phyloP scores from a whole-genome alignment of 1,140 invertebrate species.

The Plodia interpunctella region DNA sequence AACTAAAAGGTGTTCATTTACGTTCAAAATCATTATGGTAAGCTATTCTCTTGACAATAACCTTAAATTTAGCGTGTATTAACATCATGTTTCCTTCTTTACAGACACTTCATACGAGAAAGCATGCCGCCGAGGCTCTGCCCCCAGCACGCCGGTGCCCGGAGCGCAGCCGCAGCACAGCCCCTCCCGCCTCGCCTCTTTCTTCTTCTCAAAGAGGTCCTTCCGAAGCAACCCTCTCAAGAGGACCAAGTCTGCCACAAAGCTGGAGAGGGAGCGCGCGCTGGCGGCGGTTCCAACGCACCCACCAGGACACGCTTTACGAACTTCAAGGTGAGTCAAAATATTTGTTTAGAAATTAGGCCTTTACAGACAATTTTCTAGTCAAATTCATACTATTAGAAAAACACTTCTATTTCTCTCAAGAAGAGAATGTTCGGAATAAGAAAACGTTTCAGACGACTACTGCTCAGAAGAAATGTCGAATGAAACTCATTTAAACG shows the following conservation, averaged over 20 bases:
- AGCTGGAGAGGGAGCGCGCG: conserved; percentile 84
- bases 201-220: conserved; percentile 93
- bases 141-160: conserved; percentile 88
- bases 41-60: too few relatives aligned
- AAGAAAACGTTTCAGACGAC: too few relatives aligned
- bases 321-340: conserved; percentile 80
- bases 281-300: conserved; percentile 68
- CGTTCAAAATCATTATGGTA: too few relatives aligned
- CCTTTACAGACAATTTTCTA: too few relatives aligned
- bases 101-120: conserved; percentile 94
- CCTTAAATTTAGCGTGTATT: too few relatives aligned
- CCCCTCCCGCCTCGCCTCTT: conserved; percentile 80
- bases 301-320: conserved; percentile 76
- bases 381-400: too few relatives aligned
- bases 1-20: too few relatives aligned
- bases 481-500: too few relatives aligned
- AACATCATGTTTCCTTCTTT: conserved; percentile 43
- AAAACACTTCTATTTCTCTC: too few relatives aligned
- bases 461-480: too few relatives aligned
- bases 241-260: conserved; percentile 94
- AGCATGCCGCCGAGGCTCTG: conserved; percentile 89
- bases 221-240: conserved; percentile 92
- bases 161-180: conserved; percentile 76
- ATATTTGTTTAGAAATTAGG: too few relatives aligned
- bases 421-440: too few relatives aligned